phyloP scores from a whole-genome alignment of 2,888 invertebrate species.

The Axea sp. region DNA sequence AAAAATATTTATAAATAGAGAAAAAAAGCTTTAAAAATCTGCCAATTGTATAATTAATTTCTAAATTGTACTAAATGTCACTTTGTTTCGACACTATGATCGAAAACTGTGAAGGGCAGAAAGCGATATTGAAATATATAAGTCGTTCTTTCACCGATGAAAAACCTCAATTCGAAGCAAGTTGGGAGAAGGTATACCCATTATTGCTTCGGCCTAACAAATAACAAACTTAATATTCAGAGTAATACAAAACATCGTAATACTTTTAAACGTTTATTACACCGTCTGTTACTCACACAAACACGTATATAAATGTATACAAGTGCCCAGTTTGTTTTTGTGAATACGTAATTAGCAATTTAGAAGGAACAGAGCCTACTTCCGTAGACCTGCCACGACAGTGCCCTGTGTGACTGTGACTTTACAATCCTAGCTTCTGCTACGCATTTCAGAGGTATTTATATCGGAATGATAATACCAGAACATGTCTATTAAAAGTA shows the following conservation, averaged over 20 bases:
- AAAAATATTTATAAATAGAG: conserved; percentile 9
- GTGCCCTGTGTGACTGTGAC: conserved; percentile 79
- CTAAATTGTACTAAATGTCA: not conserved
- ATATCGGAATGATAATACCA: conserved; percentile 79
- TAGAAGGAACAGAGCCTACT: conserved; percentile 78
- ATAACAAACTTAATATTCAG: conserved; percentile 40
- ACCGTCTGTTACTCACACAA: conserved; percentile 49
- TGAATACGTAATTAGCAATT: conserved; percentile 76
- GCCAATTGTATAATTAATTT: conserved; percentile 13
- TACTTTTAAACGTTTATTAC: not conserved
- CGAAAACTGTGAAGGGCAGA: conserved; percentile 17
- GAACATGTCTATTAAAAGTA: conserved; percentile 75
- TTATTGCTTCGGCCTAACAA: conserved; percentile 74
- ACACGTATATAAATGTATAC: conserved; percentile 50
- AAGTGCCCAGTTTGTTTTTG: conserved; percentile 74
- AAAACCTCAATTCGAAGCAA: conserved; percentile 68
- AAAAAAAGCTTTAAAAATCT: conserved; percentile 32
- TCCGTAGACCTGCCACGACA: conserved; percentile 79
- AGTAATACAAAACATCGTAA: conserved; percentile 53
- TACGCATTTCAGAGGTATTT: conserved; percentile 79
- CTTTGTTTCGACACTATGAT: not conserved
- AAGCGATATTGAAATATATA: conserved; percentile 12
- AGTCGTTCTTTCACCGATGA: conserved; percentile 55
- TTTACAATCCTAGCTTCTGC: conserved; percentile 79
- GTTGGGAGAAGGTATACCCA: conserved; percentile 79